phyloP scores from a whole-genome alignment of 1,140 invertebrate species.

The Macrotrachela quadricornifera region DNA sequence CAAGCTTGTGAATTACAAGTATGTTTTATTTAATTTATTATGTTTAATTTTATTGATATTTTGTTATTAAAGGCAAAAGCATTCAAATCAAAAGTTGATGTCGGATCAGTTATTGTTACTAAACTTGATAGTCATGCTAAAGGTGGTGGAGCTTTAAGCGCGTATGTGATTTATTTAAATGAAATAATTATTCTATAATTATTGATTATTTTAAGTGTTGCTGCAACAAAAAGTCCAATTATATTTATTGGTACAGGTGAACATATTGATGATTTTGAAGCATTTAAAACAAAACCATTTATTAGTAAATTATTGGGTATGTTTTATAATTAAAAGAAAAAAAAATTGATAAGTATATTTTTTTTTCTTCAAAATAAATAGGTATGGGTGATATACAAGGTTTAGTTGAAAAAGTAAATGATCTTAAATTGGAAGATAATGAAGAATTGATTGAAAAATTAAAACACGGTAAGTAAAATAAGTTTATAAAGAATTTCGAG shows the following conservation, averaged over 20 bases:
- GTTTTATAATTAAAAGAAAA: too few relatives aligned
- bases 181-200: background rate
- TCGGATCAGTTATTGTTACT: conserved; percentile 95
- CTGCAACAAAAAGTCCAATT: conserved; percentile 96
- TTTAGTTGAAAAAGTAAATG: conserved; percentile 96
- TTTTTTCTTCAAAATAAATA: too few relatives aligned
- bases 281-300: conserved; percentile 97
- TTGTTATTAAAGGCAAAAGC: conserved; percentile 44
- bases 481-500: too few relatives aligned
- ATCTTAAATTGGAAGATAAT: conserved; percentile 94
- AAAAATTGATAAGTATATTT: too few relatives aligned
- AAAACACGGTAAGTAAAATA: conserved; percentile 87
- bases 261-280: conserved; percentile 96
- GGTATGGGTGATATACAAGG: conserved; percentile 99
- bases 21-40: background rate
- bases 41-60: background rate
- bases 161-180: conserved; percentile 44
- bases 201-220: conserved; percentile 46
- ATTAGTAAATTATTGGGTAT: conserved; percentile 80
- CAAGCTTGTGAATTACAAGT: conserved; percentile 90
- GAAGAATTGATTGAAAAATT: conserved; percentile 94
- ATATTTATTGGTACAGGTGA: conserved; percentile 99
- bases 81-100: conserved; percentile 95
- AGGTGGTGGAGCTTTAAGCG: conserved; percentile 91
- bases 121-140: conserved; percentile 98